Base-by-base conservation (phyloP, 2,888 invertebrate genomes). In the Ophonus ardosiacus region DNA sequence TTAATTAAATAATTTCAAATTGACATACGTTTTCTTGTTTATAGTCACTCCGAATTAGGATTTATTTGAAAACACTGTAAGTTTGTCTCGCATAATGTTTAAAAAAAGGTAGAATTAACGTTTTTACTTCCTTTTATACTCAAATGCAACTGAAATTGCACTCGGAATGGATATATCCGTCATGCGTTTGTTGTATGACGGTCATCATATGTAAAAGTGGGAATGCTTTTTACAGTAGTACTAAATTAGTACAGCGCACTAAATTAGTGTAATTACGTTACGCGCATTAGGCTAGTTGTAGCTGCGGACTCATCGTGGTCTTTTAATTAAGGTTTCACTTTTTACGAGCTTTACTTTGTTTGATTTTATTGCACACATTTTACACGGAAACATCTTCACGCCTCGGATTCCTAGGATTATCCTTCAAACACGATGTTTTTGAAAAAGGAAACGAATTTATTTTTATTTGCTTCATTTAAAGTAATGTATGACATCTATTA, bases 201-300 rank as follows among this genome's bases (percentile, higher is more conserved):
- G 0, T 51, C 43, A 13, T 51, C 43, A 51, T 51, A 51, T 68
- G 68, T 68, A 68, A 24, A 21, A 24, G 68, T 17, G 68, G 68
- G 68, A 24, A 21, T 7, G 68, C 51, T 56, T 43, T 18, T n/a
- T 76, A 40, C 21, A 74, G 24, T 57, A 59, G 74, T 7, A 18
- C 15, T 76, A 56, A 76, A 43, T 76, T 15, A 76, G 51, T 76
- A 51, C 43, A 17, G 51, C 40, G 21, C 76, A 51, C 51, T 76
- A 51, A 76, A 76, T 51, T 51, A 76, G 43, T 51, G 56, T 76
- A 40, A 51, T 40, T 76, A 76, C 21, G 18, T 76, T 59, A 59
- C 18, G 15, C 15, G 59, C 59, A 59, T 59, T 59, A 59, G 59
- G 59, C 17, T 59, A 59, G 59, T 18, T 59, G 59, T 59, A 59